Evolutionary conservation across 1,140 invertebrate genomes (phyloP), one percentile per base, ranked within the genome.

Genomic region (Danaus plexippus): DNA sequence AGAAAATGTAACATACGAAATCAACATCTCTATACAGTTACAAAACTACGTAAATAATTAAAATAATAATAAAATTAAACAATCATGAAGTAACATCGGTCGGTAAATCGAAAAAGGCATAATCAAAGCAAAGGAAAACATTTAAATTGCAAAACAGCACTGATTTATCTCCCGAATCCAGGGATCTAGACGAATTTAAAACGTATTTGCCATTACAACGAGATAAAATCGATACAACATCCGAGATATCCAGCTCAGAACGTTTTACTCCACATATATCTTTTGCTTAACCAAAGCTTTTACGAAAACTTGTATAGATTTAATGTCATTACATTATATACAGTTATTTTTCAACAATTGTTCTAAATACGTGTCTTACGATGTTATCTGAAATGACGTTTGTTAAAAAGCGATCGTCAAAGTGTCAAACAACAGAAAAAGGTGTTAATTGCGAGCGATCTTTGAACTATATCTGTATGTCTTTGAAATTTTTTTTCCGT

Each of bases 121-220:
- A 32, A 32, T 32, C 22, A 32, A 51, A 44, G 43, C 40, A 54
- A 52, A 52, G 45, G 59, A 59, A 65, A 49, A 57, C 54, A 48
- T 62, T 61, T 61, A 61, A 59, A 65, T 65, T 56, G 59, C 53
- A 56, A 56, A 61, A 55, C 45, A 48, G 55, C 10, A 57, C 53
- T 52, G 46, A 65, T 65, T 61, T 65, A 51, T 64, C 52, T 61
- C 49, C 54, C 44, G 49, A 56, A 57, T 46, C 46, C 44, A 22
- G 48, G 52, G 63, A 55, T 54, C 56, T 42, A 44, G 53, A 56
- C 9, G 51, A 55, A 59, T 65, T 61, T 58, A 61, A 61, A 49
- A 46, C 44, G 49, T 55, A 13, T 59, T 51, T 52, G 44, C 56
- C 50, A 56, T 64, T 56, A 52, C 53, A 64, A 48, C 41, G 18